These are phyloP conservation scores for Naso thynnoides DNA, from an alignment of 2,797 vertebrate genomes.

Conservation along the genomic window DNA sequence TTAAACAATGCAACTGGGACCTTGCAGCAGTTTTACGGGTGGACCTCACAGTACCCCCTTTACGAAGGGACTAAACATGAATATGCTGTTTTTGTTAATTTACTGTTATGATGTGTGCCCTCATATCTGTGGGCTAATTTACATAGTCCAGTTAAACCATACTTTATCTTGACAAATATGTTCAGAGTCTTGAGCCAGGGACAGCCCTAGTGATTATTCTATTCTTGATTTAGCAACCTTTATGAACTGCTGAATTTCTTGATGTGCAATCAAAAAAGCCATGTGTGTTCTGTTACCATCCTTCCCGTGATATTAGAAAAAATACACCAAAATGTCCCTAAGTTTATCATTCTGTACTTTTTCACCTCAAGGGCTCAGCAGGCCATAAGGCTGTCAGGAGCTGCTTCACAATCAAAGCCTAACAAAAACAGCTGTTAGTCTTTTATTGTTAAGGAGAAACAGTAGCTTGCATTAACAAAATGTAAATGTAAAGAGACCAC, in stretches of 20 bases:
- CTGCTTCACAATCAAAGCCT: background rate
- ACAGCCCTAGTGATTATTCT: background rate
- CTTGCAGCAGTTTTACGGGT: constrained; percentile 14
- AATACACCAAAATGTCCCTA: background rate
- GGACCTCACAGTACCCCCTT: constrained; percentile 1
- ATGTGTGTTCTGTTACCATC: background rate
- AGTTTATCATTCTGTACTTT: background rate
- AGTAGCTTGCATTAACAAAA: too few relatives aligned
- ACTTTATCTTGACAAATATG: background rate
- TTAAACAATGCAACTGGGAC: constrained; percentile 32
- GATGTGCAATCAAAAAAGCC: too few relatives aligned
- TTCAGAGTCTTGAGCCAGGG: background rate
- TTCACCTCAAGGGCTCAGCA: too few relatives aligned
- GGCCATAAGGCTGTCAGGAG: background rate
- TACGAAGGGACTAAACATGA: background rate
- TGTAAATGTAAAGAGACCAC: too few relatives aligned
- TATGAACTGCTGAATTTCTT: too few relatives aligned
- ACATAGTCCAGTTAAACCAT: background rate
- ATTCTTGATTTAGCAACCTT: too few relatives aligned
- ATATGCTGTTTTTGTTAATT: constrained; percentile 10
- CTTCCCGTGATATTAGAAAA: background rate
- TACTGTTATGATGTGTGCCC: background rate
- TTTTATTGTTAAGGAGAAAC: too few relatives aligned
- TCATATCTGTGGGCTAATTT: background rate
- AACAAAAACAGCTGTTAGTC: too few relatives aligned